Conservation (phyloP, 2,888 invertebrate species). For the Tetheella fluctuosa region DNA sequence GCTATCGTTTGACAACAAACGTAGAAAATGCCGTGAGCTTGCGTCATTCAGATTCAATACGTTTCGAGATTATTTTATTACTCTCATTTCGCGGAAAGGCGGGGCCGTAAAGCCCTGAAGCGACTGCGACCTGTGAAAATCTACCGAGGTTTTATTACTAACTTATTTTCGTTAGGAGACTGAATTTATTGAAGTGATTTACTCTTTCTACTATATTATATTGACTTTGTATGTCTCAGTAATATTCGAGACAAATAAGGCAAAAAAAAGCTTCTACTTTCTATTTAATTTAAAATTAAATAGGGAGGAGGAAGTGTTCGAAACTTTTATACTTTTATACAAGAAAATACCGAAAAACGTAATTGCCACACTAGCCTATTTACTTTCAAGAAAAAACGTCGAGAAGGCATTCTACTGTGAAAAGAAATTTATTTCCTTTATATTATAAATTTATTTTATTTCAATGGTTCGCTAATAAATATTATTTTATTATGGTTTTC, state of each 20-base stretch:
- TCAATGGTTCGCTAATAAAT: too few relatives aligned
- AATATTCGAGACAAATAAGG: too few relatives aligned
- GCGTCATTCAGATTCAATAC: slow-evolving; percentile 9
- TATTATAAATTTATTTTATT: too few relatives aligned
- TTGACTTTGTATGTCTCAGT: too few relatives aligned
- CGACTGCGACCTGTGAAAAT: slow-evolving; percentile 1
- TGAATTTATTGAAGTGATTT: slow-evolving; percentile 3
- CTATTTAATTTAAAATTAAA: not conserved
- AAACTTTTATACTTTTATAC: too few relatives aligned
- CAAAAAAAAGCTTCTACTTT: not conserved
- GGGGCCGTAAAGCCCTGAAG: slow-evolving; percentile 6
- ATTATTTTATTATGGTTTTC: too few relatives aligned
- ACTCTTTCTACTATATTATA: not conserved
- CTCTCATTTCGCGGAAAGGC: slow-evolving; percentile 1
- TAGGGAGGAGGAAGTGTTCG: not conserved
- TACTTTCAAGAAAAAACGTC: too few relatives aligned
- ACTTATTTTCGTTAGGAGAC: not conserved
- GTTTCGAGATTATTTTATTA: slow-evolving; percentile 7
- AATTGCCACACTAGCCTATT: too few relatives aligned
- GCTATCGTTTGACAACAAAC: slow-evolving; percentile 8
- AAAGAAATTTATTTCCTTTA: too few relatives aligned
- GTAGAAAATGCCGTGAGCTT: not conserved
- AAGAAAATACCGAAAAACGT: too few relatives aligned
- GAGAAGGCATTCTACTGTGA: too few relatives aligned
- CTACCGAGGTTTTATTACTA: slow-evolving; percentile 6